Evolutionary conservation across 2,888 invertebrate species (phyloP).

Genomic region (Yponomeuta sedellus): DNA sequence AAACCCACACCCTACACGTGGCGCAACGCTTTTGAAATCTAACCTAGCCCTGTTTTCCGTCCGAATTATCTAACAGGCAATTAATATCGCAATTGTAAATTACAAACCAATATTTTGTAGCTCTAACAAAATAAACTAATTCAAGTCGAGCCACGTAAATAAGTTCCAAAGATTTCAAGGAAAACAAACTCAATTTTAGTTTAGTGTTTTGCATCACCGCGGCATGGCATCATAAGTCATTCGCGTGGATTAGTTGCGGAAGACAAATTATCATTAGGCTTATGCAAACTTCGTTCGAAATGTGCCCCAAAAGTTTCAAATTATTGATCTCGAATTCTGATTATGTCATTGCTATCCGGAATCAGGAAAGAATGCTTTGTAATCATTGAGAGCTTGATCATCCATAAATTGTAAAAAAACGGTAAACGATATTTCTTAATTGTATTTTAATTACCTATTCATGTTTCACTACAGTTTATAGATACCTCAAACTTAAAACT

Average conservation of each 20-base stretch:
- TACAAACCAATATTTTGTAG: conserved; percentile 6
- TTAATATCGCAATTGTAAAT: conserved; percentile 4
- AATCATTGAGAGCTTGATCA: not conserved
- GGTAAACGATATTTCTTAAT: not conserved
- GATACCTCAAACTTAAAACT: too few relatives aligned
- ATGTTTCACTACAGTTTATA: too few relatives aligned
- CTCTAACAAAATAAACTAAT: conserved; percentile 1
- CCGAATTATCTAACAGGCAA: not conserved
- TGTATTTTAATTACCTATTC: too few relatives aligned
- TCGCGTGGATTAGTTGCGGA: conserved; percentile 9
- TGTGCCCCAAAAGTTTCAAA: not conserved
- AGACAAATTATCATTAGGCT: conserved; percentile 6
- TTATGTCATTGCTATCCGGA: not conserved
- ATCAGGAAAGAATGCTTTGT: not conserved
- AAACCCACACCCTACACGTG: conserved; percentile 19
- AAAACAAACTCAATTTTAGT: not conserved
- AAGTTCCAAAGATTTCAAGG: not conserved
- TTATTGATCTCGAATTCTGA: not conserved
- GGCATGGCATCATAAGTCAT: conserved; percentile 37
- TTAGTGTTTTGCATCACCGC: conserved; percentile 26
- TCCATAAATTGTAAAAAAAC: not conserved
- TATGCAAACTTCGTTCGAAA: not conserved
- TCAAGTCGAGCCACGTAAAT: not conserved
- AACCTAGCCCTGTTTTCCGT: conserved; percentile 1
- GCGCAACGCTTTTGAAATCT: conserved; percentile 16